Conservation (phyloP, 2,888 invertebrate species). For the Luffia ferchaultella region DNA sequence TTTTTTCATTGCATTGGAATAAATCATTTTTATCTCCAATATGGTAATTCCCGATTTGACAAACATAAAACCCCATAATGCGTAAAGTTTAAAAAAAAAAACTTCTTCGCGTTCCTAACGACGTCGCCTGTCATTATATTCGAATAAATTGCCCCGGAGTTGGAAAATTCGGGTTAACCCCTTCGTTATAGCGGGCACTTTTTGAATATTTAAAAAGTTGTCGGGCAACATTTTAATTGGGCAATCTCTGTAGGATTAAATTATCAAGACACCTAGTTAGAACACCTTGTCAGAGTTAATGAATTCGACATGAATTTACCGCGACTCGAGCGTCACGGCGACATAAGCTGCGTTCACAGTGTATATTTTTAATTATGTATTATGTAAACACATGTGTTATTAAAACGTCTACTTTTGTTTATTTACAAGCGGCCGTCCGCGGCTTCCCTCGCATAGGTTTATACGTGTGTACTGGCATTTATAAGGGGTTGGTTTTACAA, state of each 20-base stretch:
- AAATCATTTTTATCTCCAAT: background rate
- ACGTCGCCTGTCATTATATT: slow-evolving; percentile 53
- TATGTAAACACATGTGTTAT: too few species aligned
- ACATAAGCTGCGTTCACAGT: background rate
- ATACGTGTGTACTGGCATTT: too few species aligned
- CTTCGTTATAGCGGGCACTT: slow-evolving; percentile 20
- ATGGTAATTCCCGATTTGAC: background rate
- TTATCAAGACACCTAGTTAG: slow-evolving; percentile 66
- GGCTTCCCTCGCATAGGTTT: too few species aligned
- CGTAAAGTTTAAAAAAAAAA: slow-evolving; percentile 31
- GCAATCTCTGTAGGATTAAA: slow-evolving; percentile 61
- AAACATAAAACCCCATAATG: background rate
- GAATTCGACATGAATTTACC: slow-evolving; percentile 59
- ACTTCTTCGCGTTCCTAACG: slow-evolving; percentile 56
- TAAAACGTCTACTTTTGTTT: too few species aligned
- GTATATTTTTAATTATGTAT: too few species aligned
- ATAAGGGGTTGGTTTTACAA: too few species aligned
- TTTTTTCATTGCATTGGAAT: too few species aligned
- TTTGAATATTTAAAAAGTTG: slow-evolving; percentile 65
- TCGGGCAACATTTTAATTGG: slow-evolving; percentile 61
- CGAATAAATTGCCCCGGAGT: slow-evolving; percentile 49
- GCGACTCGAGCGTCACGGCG: slow-evolving; percentile 13
- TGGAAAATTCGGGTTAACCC: slow-evolving; percentile 41
- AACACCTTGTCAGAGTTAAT: slow-evolving; percentile 52
- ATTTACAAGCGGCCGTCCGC: too few species aligned